Evolutionary conservation across 2,797 vertebrate genomes (phyloP).

Genomic region (Lemur catta): DNA sequence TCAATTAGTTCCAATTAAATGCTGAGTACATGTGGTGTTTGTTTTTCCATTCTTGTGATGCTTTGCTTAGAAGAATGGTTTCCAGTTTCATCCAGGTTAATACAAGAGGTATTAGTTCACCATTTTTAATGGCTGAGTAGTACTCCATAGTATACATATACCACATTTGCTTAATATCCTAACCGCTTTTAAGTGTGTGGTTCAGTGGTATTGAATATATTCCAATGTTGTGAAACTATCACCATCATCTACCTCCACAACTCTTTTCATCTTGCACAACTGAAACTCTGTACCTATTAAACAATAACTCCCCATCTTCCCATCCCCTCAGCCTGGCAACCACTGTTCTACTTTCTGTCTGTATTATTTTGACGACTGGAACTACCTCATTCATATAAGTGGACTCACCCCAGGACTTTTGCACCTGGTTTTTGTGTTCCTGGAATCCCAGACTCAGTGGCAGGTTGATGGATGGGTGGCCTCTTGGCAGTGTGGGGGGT

Average conservation of each 20-base stretch:
- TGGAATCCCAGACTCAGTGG: neutral
- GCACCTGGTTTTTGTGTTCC: neutral
- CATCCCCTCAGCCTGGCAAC: neutral
- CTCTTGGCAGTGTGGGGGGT: neutral
- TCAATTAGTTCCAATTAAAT: no score
- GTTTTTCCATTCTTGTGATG: no score
- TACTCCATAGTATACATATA: no score
- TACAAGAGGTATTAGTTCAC: no score
- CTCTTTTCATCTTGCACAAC: neutral
- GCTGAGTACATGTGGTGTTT: no score
- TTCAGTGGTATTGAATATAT: neutral
- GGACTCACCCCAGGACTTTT: neutral
- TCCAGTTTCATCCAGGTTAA: no score
- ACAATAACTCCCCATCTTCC: neutral
- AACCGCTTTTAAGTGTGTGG: neutral
- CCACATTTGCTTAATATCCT: no score
- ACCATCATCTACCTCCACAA: neutral
- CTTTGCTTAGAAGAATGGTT: no score
- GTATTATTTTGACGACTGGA: neutral
- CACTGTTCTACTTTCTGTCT: neutral
- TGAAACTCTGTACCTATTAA: neutral
- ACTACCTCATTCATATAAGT: neutral
- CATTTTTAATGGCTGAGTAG: no score
- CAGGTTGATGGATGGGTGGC: neutral
- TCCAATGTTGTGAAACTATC: neutral